Base-by-base conservation (phyloP, 1,140 invertebrate genomes). In the Musca vetustissima region DNA sequence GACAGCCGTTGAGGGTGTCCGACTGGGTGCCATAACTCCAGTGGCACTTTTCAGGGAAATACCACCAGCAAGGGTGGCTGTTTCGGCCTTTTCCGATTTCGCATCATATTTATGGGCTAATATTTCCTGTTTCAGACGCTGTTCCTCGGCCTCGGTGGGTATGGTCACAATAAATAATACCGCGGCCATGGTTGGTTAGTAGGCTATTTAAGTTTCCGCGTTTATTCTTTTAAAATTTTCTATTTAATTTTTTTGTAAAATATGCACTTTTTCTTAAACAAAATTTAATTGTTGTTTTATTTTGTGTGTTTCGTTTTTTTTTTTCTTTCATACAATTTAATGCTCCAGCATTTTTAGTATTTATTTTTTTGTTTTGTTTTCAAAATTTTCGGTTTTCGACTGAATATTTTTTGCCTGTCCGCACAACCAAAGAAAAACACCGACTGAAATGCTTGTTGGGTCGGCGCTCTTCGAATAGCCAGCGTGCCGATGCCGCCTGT, bases 121-220 rank as follows among this genome's bases (percentile, higher is more conserved):
- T 22, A 72, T 73, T 7, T 15, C 67, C 21, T 72, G 65, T 28
- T 74, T 80, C 8, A 79, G 67, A 22, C 73, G 72, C 47, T 77
- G 69, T 61, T 81, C 80, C 53, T 81, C 75, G 0, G n/a, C 50
- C 36, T 75, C 78, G 0, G 80, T 82, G 36, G 83, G 83, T 28
- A 84, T 82, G 17, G 76, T 80, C 22, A 84, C 76, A n/a, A 81
- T 74, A 66, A 84, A 82, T n/a, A 83, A 72, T 11, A 83, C 82
- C 17, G 82, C 75, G 0, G 80, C 71, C 77, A 79, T 79, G 36
- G 36, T 43, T 43, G 4, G 4, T 43, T 28, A 28, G 8, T 28
- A 28, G 28, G 28, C 8, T 28, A 8, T 28, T 28, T 28, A 4
- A 13, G 36, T 43, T 43, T 9, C 36, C 3, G 8, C 9, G 6